These are phyloP conservation scores for Amblyopsis hoosieri DNA, from an alignment of 2,797 vertebrate species.

Conservation along the genomic window DNA sequence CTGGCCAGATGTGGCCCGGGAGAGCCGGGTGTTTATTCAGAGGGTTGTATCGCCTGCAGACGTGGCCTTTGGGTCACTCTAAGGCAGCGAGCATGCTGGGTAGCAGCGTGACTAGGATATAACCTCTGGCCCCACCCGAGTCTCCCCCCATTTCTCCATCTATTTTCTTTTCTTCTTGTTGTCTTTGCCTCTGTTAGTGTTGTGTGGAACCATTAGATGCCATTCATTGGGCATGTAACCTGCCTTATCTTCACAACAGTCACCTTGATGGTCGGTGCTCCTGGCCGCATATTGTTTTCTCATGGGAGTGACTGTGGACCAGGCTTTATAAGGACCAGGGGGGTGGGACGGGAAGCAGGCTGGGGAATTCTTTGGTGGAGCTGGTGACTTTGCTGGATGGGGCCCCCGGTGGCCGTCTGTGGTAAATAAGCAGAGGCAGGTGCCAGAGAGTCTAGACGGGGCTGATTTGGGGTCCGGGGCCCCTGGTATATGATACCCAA, in stretches of 20 bases:
- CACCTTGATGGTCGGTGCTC: too few relatives aligned
- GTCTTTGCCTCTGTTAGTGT: neutral
- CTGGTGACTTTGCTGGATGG: constrained; percentile 42
- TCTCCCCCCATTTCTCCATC: neutral
- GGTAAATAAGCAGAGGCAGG: constrained; percentile 96
- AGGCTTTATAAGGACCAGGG: constrained; percentile 52
- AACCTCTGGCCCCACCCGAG: constrained; percentile 53
- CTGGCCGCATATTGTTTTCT: too few relatives aligned
- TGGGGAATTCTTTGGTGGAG: constrained; percentile 64
- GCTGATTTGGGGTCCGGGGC: constrained; percentile 89
- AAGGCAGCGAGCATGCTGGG: constrained; percentile 78
- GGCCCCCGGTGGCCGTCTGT: constrained; percentile 85
- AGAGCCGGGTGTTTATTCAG: constrained; percentile 76
- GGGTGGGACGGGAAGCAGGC: constrained; percentile 10
- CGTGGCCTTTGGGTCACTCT: constrained; percentile 73
- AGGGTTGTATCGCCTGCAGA: constrained; percentile 79
- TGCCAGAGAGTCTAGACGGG: constrained; percentile 99
- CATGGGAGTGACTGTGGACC: constrained; percentile 21
- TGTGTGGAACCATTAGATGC: constrained; percentile 50
- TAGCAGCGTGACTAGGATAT: constrained; percentile 74
- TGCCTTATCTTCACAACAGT: neutral
- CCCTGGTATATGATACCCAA: constrained; percentile 97
- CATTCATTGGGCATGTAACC: neutral
- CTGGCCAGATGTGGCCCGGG: constrained; percentile 82
- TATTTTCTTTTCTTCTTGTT: neutral